Evolutionary conservation across 2,888 invertebrate species (phyloP).

Genomic region (Patella ulyssiponensis): DNA sequence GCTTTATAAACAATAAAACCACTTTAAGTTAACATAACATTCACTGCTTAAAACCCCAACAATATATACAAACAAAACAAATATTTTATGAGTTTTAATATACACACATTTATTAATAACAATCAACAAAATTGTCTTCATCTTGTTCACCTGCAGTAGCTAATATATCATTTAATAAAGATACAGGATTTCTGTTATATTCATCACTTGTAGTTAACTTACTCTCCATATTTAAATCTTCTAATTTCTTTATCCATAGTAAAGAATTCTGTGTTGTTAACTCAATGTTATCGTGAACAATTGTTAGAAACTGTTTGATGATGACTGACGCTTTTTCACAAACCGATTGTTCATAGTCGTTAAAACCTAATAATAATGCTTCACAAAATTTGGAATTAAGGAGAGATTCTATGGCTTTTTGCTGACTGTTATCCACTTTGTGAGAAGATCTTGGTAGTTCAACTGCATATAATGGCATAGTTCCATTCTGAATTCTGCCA

Average conservation of each 20-base stretch:
- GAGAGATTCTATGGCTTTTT: neutral
- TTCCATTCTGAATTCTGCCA: neutral
- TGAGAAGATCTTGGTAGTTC: neutral
- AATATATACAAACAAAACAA: neutral
- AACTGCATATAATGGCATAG: neutral
- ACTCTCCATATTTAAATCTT: slow-evolving; percentile 1
- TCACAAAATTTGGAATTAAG: slow-evolving; percentile 1
- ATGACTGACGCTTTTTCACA: slow-evolving; percentile 33
- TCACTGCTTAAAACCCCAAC: neutral
- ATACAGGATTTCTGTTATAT: slow-evolving; percentile 38
- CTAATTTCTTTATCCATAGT: no score
- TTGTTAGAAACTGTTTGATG: slow-evolving; percentile 17
- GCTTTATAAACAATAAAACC: no score
- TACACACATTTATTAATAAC: slow-evolving; percentile 32
- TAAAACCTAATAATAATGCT: slow-evolving; percentile 23
- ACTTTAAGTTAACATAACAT: no score
- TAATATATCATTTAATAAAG: slow-evolving; percentile 47
- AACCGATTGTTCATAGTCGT: slow-evolving; percentile 43
- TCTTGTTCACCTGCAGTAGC: slow-evolving; percentile 33
- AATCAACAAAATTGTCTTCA: slow-evolving; percentile 44
- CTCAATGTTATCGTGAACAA: neutral
- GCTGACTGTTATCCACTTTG: neutral
- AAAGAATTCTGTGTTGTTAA: neutral
- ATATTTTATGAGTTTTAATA: neutral
- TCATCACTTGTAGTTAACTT: slow-evolving; percentile 33